Percentiles rank a stretch among this genome's conserved stretches.
Conservation (phyloP, 2,113 vertebrate genomes). For the Panthera uncia region DNA sequence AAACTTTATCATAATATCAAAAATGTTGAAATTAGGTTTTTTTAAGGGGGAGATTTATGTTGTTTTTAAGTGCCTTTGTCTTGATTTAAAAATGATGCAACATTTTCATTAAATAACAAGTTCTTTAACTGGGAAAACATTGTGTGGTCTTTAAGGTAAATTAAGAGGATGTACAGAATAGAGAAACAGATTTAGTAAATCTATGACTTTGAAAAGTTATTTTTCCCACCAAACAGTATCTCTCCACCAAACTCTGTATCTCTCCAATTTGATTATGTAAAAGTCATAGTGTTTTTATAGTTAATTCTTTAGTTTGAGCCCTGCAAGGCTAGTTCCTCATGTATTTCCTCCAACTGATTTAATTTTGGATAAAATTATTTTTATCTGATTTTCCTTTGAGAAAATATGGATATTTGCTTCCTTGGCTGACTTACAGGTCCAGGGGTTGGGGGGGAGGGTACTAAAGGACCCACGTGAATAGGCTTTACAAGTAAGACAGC, state of each 20-base stretch:
- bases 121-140: not conserved
- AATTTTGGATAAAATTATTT: constrained; percentile 63
- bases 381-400: constrained; percentile 75
- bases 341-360: constrained; percentile 68
- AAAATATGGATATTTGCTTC: constrained; percentile 58
- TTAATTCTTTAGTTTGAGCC: constrained; percentile 47
- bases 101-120: not conserved
- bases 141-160: not conserved
- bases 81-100: not conserved
- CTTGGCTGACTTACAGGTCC: constrained; percentile 66
- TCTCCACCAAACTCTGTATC: not conserved
- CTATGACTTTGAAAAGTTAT: not conserved
- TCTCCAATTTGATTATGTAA: constrained; percentile 35
- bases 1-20: constrained; percentile 57
- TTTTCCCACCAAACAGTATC: not conserved
- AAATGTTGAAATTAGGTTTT: constrained; percentile 12
- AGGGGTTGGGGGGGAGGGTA: not conserved
- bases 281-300: constrained; percentile 54
- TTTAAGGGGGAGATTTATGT: constrained; percentile 48
- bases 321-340: constrained; percentile 29
- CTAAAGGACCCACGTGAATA: constrained; percentile 43
- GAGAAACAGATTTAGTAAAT: not conserved
- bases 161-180: not conserved
- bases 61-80: constrained; percentile 10
- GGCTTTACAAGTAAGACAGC: not conserved